Percentiles rank a stretch among this genome's conserved stretches.
These are phyloP conservation scores for Neoitamus cyanurus DNA, from an alignment of 2,888 invertebrate species.

Conservation along the genomic window DNA sequence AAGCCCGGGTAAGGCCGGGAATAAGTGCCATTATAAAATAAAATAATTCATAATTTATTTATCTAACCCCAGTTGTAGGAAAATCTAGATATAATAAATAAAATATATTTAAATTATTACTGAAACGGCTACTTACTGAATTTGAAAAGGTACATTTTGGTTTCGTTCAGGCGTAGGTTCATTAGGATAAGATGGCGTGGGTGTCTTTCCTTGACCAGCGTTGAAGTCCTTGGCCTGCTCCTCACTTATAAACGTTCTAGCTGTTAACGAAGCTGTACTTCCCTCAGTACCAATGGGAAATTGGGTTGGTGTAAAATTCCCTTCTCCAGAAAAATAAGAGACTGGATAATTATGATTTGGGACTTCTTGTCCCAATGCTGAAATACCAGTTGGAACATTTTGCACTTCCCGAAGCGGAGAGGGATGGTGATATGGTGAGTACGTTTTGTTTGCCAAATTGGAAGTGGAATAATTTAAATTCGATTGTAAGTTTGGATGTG, in stretches of 20 bases:
- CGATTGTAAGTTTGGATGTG: constrained; percentile 52
- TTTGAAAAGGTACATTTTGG: background rate
- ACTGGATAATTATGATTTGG: constrained; percentile 15
- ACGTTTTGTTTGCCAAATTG: constrained; percentile 1
- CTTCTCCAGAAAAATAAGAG: constrained; percentile 32
- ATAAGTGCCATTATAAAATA: background rate
- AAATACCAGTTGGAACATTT: constrained; percentile 18
- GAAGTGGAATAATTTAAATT: constrained; percentile 20
- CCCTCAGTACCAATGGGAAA: constrained; percentile 1
- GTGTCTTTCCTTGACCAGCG: background rate
- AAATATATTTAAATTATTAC: background rate
- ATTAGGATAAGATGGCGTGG: constrained; percentile 31
- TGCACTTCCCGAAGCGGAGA: background rate
- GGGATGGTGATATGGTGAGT: constrained; percentile 11
- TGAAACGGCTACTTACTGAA: constrained; percentile 47
- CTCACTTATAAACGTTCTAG: constrained; percentile 53
- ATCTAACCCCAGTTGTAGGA: background rate
- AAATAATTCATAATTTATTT: too few relatives aligned
- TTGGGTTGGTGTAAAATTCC: constrained; percentile 24
- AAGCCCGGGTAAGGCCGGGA: too few relatives aligned
- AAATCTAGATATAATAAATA: background rate
- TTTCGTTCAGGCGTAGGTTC: constrained; percentile 39
- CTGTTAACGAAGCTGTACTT: constrained; percentile 50
- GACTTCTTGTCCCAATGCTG: background rate
- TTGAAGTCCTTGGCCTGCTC: constrained; percentile 2